Base-by-base conservation (phyloP, 2,888 invertebrate species). In the Euzetes globulus region DNA sequence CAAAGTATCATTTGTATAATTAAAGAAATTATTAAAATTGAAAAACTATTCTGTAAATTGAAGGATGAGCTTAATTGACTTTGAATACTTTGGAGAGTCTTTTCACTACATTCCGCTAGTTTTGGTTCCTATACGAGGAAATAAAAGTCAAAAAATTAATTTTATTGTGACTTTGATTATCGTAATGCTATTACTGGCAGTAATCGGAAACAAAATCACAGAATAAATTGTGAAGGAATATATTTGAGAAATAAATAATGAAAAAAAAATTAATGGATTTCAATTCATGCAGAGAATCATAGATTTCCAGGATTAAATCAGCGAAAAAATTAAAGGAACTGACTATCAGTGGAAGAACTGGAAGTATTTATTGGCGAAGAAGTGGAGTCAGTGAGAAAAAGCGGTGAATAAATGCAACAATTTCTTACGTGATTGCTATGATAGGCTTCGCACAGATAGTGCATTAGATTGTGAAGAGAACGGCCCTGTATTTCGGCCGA, bases 391-490 rank as follows among this genome's bases (percentile, higher is more conserved):
- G 33, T 4, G 33, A 13, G 4, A 25, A 63, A 33, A 5, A 33
- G 5, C 15, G 17, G 15, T 50, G 13, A 25, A 29, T 13, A 71
- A 27, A 15, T 70, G n/a, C 1, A 25, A 37, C 2, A 19, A 71
- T 55, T 58, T 33, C 72, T 9, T 72, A 58, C 58, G 52, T 72
- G 72, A 55, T 58, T 72, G 58, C 17, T 71, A 27, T 71, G 71
- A 47, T 71, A 55, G 33, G 27, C n/a, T 17, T 74, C 74, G 47
- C 74, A 74, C 19, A 74, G 41, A 41, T 60, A 71, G 50, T 71
- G 27, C 19, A 71, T 19, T 37, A 74, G 27, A 37, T 74, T 65
- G 13, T n/a, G 71, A 29, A 71, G 55, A 11, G 74, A 41, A 11
- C 45, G 55, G 29, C 15, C n/a, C 33, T 74, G 74, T 25, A 74